Base-by-base conservation (phyloP, 1,140 invertebrate genomes). In the Zophobas atratus region DNA sequence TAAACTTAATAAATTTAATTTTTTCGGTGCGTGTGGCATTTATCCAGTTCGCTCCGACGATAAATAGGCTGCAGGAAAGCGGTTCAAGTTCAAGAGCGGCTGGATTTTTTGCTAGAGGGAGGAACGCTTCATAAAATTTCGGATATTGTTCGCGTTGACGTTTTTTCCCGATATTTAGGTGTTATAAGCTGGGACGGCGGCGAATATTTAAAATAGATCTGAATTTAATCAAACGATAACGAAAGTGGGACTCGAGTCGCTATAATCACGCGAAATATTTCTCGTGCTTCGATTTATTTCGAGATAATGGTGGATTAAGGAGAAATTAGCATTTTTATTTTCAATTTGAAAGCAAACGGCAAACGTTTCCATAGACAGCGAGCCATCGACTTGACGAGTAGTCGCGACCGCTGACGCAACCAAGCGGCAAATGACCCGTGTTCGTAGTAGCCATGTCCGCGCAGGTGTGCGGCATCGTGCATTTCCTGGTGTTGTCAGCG, bases 241-340 rank as follows among this genome's bases (percentile, higher is more conserved):
- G 43, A 8, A 46, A 46, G 3, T 46, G 43, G 43, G 43, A 46
- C 43, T 46, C 3, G 43, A 46, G 43, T 46, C 3, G 43, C 3
- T 46, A 46, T 46, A 46, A 46, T 46, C 43, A 46, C 43, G 43
- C 43, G 43, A 46, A 46, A 46, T 46, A 46, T 46, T 46, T 46
- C 43, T 46, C 43, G 43, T 46, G 43, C 43, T 3, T 46, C 43
- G 43, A 46, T 46, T 46, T 46, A 4, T 46, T 46, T 8, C 43
- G 43, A 46, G 43, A 46, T 46, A 46, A 46, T 46, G 43, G 3
- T 4, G 3, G 3, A 8, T 46, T 46, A 46, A 8, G 43, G 8
- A 46, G 43, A 46, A 46, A 46, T 46, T 57, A 57, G n/a, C 53
- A 34, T 56, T 56, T 56, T 56, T 56, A 56, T 56, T 56, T 46